Conservation (phyloP, 2,797 vertebrate genomes). For the Mormyrops boulengeri region DNA sequence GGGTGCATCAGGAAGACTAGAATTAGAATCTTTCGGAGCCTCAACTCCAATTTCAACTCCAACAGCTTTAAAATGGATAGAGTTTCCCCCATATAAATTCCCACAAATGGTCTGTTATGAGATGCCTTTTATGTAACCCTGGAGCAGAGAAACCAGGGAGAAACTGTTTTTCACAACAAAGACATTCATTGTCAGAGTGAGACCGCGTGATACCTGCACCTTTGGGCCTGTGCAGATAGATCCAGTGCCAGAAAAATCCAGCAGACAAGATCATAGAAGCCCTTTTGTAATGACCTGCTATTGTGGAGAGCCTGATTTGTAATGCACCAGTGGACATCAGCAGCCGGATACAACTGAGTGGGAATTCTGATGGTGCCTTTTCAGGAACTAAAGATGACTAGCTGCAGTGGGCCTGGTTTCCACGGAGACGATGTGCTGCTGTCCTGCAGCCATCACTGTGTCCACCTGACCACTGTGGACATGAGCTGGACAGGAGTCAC, state of each 20-base stretch:
- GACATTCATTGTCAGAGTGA: constrained; percentile 3
- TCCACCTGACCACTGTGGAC: constrained; percentile 40
- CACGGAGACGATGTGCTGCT: constrained; percentile 45
- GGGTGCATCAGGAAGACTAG: background rate
- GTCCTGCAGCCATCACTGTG: constrained; percentile 42
- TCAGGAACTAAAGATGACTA: constrained; percentile 54
- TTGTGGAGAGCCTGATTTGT: too few relatives aligned
- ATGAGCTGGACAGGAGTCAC: constrained; percentile 55
- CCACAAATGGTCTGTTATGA: background rate
- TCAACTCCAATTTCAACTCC: background rate
- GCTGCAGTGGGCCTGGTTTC: constrained; percentile 45
- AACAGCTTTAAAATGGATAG: background rate
- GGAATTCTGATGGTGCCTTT: background rate
- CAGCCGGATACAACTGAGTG: background rate
- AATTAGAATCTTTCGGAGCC: background rate
- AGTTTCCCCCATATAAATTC: background rate
- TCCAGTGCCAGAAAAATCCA: too few relatives aligned
- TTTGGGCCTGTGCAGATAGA: background rate
- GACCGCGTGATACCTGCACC: background rate
- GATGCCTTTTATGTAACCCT: background rate
- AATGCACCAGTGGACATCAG: background rate
- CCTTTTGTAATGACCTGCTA: background rate
- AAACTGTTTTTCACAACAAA: constrained; percentile 8
- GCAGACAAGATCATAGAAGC: background rate
- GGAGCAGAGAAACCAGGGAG: background rate